These are phyloP conservation scores for western clawed frog (Xenopus tropicalis) DNA, from an alignment of 2,113 vertebrate genomes.

Conservation along the genomic window UCB_Xtro_10.0 CM004443.2:178331501-178332000, in stretches of 20 bases:
- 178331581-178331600: too few species aligned
- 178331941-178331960: conserved; percentile 26
- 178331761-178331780: conserved; percentile 38
- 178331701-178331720: conserved; percentile 4
- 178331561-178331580: too few species aligned
- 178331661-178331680: background rate
- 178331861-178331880: conserved; percentile 39
- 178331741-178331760: conserved; percentile 35
- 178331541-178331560: too few species aligned
- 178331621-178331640: too few species aligned
- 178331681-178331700: background rate
- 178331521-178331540: too few species aligned
- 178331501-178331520: too few species aligned
- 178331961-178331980: background rate
- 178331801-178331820: conserved; percentile 22
- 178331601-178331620: too few species aligned
- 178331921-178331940: conserved; percentile 31
- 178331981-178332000: too few species aligned
- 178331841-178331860: conserved; percentile 29
- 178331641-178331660: background rate
- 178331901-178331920: conserved; percentile 36
- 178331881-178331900: conserved; percentile 31
- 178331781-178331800: conserved; percentile 34
- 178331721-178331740: conserved; percentile 28
- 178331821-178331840: conserved; percentile 31